phyloP scores from a whole-genome alignment of 2,797 vertebrate genomes.

The Morelia viridis region DNA sequence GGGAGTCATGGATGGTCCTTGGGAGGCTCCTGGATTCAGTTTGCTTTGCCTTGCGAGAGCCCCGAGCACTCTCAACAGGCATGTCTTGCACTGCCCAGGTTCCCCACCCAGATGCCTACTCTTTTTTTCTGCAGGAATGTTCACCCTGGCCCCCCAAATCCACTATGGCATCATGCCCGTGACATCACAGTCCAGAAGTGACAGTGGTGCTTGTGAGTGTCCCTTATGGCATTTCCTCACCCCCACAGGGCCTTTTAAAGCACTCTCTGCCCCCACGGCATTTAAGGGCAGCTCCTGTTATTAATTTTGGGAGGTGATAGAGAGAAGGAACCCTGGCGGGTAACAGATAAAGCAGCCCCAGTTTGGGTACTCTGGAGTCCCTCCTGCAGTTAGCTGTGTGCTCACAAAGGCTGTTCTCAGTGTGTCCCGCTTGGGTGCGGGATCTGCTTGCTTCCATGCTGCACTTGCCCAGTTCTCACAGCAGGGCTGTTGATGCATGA shows the following conservation, averaged over 20 bases:
- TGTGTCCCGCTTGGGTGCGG: background rate
- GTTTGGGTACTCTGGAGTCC: background rate
- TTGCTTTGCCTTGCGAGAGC: background rate
- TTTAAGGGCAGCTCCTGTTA: background rate
- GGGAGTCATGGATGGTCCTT: background rate
- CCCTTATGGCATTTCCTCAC: background rate
- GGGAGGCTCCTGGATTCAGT: background rate
- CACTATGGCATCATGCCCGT: background rate
- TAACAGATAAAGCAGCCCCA: background rate
- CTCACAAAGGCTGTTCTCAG: background rate
- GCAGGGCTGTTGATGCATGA: background rate
- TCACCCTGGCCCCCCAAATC: background rate
- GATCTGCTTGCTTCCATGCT: background rate
- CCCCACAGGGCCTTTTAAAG: background rate
- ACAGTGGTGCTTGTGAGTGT: background rate
- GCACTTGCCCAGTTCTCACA: background rate
- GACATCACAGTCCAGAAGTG: slow-evolving; percentile 16
- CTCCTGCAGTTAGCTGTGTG: background rate
- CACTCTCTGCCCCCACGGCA: background rate
- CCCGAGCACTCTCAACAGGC: background rate
- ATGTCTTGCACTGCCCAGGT: background rate
- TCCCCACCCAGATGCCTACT: background rate
- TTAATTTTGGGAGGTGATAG: background rate
- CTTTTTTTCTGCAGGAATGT: background rate
- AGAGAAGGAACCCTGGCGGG: background rate